Evolutionary conservation across 2,888 invertebrate species (phyloP), one percentile per base, ranked within the genome.

Genomic region (Odontocolon sp.): DNA sequence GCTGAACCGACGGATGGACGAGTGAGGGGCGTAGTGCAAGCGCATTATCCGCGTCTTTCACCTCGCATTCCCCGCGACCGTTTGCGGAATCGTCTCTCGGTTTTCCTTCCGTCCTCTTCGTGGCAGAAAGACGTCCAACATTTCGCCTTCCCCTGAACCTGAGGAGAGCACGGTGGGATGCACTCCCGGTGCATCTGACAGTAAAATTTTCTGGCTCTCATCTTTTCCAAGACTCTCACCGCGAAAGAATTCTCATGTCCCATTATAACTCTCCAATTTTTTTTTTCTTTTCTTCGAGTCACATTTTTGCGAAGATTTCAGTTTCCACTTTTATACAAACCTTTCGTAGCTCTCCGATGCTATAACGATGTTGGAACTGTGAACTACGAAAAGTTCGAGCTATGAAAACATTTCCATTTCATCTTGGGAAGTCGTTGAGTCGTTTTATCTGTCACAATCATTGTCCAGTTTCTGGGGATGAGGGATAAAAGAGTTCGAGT

Each of bases 1-100:
- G 28, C 47, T 70, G 63, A 26, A 70, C 33, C 68, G 68, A 63
- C 68, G 74, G 68, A 69, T 69, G 68, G 68, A 47, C 45, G 56
- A 64, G 63, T 33, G 45, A 71, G 45, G 40, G 36, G 47, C 11
- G 66, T 16, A 54, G 73, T 61, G 54, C 64, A 64, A 47, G 36
- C 38, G 63, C 63, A 57, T 69, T 75, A 69, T 63, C 69, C 47
- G 61, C 69, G 26, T 63, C 69, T 57, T 31, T 54, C 57, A 33
- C 40, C 50, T 57, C 31, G 50, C 50, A 50, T 50, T 50, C n/a
- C 31, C 38, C 31, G 28, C 28, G 11, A 26, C 28, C 14, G 40
- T 42, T 28, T 45, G 45, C 31, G 31, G 31, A 61, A 61, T 61
- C 42, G 61, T 61, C 67, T 40, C 45, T 68, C 14, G 23, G 45